Evolutionary conservation across 1,140 invertebrate species (phyloP).

Genomic region (Drosophila ananassae): DNA sequence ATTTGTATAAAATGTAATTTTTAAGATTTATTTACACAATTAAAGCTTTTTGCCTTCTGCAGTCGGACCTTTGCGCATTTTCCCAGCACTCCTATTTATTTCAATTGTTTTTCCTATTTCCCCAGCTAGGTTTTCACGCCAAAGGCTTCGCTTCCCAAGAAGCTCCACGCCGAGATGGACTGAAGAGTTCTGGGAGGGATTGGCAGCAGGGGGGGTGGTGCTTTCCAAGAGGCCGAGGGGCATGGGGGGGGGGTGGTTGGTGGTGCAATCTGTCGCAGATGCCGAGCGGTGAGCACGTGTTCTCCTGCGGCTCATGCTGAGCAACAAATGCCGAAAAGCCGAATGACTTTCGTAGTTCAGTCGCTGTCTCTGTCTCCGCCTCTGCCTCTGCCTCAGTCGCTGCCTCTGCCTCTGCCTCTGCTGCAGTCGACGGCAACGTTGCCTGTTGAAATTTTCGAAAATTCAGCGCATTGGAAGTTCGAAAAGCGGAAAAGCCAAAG

Average conservation of each 20-base stretch:
- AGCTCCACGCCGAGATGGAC: conserved; percentile 2
- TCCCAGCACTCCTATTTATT: conserved; percentile 20
- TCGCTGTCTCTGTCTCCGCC: not conserved
- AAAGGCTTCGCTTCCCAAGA: conserved; percentile 18
- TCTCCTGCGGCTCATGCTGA: conserved; percentile 40
- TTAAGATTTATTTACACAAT: not conserved
- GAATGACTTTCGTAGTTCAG: conserved; percentile 20
- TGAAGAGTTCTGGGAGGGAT: not conserved
- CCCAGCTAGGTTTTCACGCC: conserved; percentile 3
- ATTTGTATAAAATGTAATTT: not conserved
- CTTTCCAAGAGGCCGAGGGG: too few relatives aligned
- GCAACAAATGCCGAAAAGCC: conserved; percentile 70
- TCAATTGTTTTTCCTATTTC: conserved; percentile 28
- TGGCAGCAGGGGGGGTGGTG: not conserved
- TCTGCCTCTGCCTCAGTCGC: conserved; percentile 11
- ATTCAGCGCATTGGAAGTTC: conserved; percentile 57
- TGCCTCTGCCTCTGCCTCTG: conserved; percentile 6
- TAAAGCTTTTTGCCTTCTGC: not conserved
- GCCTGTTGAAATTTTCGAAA: conserved; percentile 80
- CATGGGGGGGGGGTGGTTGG: not conserved
- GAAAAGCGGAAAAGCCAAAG: conserved; percentile 43
- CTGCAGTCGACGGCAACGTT: conserved; percentile 28
- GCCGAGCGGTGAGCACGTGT: conserved; percentile 64
- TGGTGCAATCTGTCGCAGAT: conserved; percentile 42
- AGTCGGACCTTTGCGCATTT: not conserved